Conservation (phyloP, 1,140 invertebrate genomes). For the Hycleus phaleratus region DNA sequence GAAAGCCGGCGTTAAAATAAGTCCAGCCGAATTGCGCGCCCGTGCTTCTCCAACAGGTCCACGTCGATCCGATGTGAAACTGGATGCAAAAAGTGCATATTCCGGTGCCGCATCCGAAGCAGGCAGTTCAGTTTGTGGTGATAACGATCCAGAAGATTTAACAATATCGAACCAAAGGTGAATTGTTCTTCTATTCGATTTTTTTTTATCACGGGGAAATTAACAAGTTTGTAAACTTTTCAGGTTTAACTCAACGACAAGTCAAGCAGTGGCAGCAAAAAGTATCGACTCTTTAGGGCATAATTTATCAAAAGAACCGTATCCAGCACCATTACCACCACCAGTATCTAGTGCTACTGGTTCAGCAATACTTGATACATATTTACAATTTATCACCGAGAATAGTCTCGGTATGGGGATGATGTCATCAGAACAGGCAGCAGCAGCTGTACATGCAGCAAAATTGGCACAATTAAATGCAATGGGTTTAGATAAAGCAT, state of each 20-base stretch:
- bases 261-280: constrained; percentile 54
- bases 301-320: constrained; percentile 45
- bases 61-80: constrained; percentile 64
- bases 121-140: constrained; percentile 61
- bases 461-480: constrained; percentile 65
- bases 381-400: constrained; percentile 76
- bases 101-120: constrained; percentile 57
- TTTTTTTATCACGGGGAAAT: constrained; percentile 43
- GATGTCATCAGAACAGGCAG: constrained; percentile 39
- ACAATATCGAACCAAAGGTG: constrained; percentile 50
- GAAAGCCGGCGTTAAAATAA: constrained; percentile 81
- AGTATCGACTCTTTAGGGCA: constrained; percentile 49
- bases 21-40: constrained; percentile 70
- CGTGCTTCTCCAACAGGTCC: constrained; percentile 76
- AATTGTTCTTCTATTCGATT: constrained; percentile 40
- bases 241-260: constrained; percentile 42
- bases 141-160: constrained; percentile 74
- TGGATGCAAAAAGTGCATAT: constrained; percentile 56
- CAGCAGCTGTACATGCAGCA: constrained; percentile 42
- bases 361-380: constrained; percentile 73
- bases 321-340: constrained; percentile 43
- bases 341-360: constrained; percentile 46
- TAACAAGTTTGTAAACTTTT: constrained; percentile 31
- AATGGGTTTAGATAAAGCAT: constrained; percentile 53
- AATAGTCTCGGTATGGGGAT: constrained; percentile 55